A percentile compares a stretch with the other conserved stretches of the same genome.
Evolutionary conservation across 2,888 invertebrate species (phyloP).

Genomic region (Acheta domesticus): DNA sequence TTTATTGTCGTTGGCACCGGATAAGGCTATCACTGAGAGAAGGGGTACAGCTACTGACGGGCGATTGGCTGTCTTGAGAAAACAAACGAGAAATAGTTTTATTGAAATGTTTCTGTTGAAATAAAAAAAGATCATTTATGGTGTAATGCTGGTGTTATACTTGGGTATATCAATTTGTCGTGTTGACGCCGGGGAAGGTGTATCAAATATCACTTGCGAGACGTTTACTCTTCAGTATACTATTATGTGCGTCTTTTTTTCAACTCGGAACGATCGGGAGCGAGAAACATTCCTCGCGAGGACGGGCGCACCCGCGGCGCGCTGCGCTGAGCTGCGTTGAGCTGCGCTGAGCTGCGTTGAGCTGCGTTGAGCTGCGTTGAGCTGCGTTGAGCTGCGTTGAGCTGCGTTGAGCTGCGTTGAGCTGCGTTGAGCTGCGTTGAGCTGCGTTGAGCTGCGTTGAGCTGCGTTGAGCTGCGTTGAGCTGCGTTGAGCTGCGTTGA

Average conservation of each 20-base stretch:
- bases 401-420: background rate
- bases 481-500: background rate
- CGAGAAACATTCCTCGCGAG: background rate
- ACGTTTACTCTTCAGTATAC: too few species aligned
- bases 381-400: background rate
- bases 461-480: background rate
- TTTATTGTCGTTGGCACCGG: too few species aligned
- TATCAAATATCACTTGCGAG: too few species aligned
- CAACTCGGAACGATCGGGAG: background rate
- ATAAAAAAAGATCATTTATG: too few species aligned
- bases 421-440: background rate
- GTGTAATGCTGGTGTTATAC: too few species aligned
- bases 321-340: background rate
- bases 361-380: background rate
- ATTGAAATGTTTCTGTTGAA: too few species aligned
- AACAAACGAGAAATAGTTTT: too few species aligned
- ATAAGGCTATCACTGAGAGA: too few species aligned
- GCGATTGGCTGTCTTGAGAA: too few species aligned
- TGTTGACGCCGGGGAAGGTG: fast-evolving
- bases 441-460: background rate
- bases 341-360: background rate
- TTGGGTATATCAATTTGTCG: too few species aligned
- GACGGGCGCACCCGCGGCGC: background rate
- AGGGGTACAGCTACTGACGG: too few species aligned
- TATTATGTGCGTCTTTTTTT: too few species aligned